phyloP scores from a whole-genome alignment of 2,113 vertebrate species.

The Scalopus aquaticus region DNA sequence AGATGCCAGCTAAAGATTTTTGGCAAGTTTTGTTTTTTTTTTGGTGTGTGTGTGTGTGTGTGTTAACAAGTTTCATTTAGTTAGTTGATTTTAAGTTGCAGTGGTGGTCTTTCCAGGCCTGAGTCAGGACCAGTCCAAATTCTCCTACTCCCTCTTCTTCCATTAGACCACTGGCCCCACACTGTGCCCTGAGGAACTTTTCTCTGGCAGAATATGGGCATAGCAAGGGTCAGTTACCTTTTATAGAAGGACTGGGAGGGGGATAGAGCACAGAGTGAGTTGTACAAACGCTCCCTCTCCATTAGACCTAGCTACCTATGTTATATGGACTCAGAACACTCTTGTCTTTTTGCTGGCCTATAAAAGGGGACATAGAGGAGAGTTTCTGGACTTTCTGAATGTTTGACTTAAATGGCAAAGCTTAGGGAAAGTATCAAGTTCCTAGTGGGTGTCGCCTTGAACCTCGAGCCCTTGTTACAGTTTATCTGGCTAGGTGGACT shows the following conservation, averaged over 20 bases:
- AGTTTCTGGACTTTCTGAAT: neutral
- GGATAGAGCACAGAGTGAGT: neutral
- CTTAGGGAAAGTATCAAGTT: neutral
- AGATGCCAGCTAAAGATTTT: slow-evolving; percentile 45
- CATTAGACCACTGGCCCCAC: neutral
- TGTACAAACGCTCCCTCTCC: neutral
- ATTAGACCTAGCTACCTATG: neutral
- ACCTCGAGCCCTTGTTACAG: neutral
- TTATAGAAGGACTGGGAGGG: neutral
- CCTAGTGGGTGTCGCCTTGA: neutral
- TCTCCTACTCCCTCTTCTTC: neutral
- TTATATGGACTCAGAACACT: neutral
- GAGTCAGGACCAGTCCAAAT: neutral
- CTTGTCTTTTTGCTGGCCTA: neutral
- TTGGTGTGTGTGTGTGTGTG: neutral
- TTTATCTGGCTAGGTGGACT: neutral
- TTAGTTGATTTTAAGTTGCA: slow-evolving; percentile 28
- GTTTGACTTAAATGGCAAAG: neutral
- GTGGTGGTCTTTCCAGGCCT: neutral
- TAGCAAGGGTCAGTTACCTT: neutral
- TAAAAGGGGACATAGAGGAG: neutral
- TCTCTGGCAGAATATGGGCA: neutral
- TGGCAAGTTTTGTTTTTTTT: neutral
- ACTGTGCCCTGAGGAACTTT: neutral
- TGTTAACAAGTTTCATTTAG: neutral